A percentile compares a stretch with the other conserved stretches of the same genome.
Evolutionary conservation across 2,888 invertebrate genomes (phyloP).

Genomic region (Caenorhabditis afra): DNA sequence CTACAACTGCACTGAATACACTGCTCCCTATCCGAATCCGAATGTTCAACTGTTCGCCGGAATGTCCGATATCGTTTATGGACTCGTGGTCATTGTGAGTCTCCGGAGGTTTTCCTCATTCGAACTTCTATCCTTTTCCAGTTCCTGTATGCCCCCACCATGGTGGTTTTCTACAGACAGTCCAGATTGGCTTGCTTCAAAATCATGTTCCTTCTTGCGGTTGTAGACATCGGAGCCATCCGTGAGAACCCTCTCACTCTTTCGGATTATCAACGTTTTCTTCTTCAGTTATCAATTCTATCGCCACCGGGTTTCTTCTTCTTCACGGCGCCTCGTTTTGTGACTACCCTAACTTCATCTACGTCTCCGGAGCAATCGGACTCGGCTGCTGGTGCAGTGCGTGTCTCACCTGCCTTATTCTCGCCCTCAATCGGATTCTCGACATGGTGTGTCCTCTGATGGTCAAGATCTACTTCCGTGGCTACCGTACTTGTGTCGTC

Average conservation of each 20-base stretch:
- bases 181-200: constrained; percentile 51
- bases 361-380: constrained; percentile 47
- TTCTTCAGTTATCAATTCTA: constrained; percentile 34
- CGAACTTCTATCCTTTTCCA: too few relatives aligned
- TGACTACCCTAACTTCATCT: constrained; percentile 50
- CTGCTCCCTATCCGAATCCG: constrained; percentile 13
- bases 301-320: constrained; percentile 44
- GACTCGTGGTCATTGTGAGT: constrained; percentile 46
- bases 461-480: constrained; percentile 52
- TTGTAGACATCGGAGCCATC: constrained; percentile 48
- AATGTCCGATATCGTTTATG: constrained; percentile 33
- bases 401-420: constrained; percentile 35
- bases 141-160: constrained; percentile 44
- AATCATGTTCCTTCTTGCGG: constrained; percentile 48
- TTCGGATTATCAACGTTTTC: too few relatives aligned
- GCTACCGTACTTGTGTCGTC: constrained; percentile 41
- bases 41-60: constrained; percentile 22
- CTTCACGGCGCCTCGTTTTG: constrained; percentile 48
- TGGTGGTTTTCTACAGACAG: constrained; percentile 46
- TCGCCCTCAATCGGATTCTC: constrained; percentile 43
- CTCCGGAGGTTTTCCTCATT: not conserved
- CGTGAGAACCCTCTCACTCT: constrained; percentile 16
- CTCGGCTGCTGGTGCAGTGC: constrained; percentile 51
- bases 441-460: constrained; percentile 53
- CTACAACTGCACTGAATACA: constrained; percentile 43